Base-by-base conservation (phyloP, 2,797 vertebrate genomes). In the Bryconaethiops microstoma region DNA sequence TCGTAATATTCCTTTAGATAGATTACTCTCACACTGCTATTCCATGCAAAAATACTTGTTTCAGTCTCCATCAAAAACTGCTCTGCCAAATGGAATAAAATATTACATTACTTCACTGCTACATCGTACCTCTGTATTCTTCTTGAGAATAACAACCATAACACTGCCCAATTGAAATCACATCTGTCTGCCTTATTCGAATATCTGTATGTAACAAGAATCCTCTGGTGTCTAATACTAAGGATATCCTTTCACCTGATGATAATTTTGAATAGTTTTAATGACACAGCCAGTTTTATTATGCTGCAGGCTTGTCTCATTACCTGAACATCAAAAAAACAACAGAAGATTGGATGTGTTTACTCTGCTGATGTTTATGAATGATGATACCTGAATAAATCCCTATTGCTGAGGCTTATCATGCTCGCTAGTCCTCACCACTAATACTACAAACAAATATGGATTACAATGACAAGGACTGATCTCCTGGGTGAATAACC, bases 361-460 rank as follows among this genome's bases (percentile, higher is more conserved):
- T 86, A 78, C 78, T 77, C 71, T 83, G 76, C 70, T 78, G 74
- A 86, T 80, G 79, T 86, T 86, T 83, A 76, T 87, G 76, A 87
- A 87, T 85, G 77, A 81, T 85, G 35, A 35, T 35, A 73, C 81
- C 76, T 85, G 52, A 79, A 79, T 79, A 83, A 84, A 87, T 87
- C 83, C 76, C 45, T 83, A 63, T 84, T 79, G 73, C 48, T 1
- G 19, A 77, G 73, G 81, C 79, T 81, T 83, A 85, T 85, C 76
- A 85, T 84, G 83, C 59, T 78, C 74, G 73, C 77, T 83, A 74
- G 65, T 78, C 76, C 77, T 69, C 59, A 76, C 73, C 73, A 77
- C 77, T 80, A 85, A 84, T 81, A 84, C 83, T 75, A 81, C 74
- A 85, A 83, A 71, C 76, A 87, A 87, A 85, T 83, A 87, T 79